Base-by-base conservation (phyloP, 2,888 invertebrate genomes). In the Ophraella communa region DNA sequence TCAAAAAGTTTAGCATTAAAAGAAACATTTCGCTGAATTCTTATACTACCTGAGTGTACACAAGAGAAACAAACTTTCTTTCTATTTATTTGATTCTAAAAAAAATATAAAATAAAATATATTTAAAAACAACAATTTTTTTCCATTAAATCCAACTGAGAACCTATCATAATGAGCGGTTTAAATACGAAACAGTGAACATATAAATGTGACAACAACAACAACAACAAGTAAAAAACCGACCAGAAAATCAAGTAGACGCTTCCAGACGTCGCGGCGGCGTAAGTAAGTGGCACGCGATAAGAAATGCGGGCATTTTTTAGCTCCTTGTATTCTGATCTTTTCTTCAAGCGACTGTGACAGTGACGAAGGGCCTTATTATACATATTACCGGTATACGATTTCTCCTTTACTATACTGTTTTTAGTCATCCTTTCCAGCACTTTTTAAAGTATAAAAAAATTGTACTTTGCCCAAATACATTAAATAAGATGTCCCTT, bases 341-440 rank as follows among this genome's bases (percentile, higher is more conserved):
- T 73, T 75, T 74, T 74, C 73, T 74, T 74, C 71, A 69, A 70
- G 68, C 71, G 69, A 65, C 72, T 65, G 64, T 68, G 79, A 78
- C 79, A 76, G 74, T 79, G 79, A 79, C 73, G 77, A 77, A 79
- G 76, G 72, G 74, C 71, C 78, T 78, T 79, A 79, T 79, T 79
- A 79, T 79, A 74, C 78, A 74, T 77, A 78, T 79, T 79, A 79
- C 78, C 74, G 74, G 73, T 72, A 73, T 74, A 72, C 75, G 70
- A 75, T 66, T 54, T 65, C 58, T 59, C 62, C 61, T 62, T 69
- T 58, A n/a, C n/a, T 56, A 17, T 18, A 44, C 17, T 60, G 44
- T 59, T 59, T n/a, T 55, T 59, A 35, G 17, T 24, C 49, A 17
- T 39, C n/a, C n/a, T n/a, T n/a, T n/a, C n/a, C n/a, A n/a, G n/a